A percentile compares a stretch with the other conserved stretches of the same genome.
Evolutionary conservation across 92 coral and sea anemone species (phyloP).

Genomic region (Epizoanthus illoricatus): DNA sequence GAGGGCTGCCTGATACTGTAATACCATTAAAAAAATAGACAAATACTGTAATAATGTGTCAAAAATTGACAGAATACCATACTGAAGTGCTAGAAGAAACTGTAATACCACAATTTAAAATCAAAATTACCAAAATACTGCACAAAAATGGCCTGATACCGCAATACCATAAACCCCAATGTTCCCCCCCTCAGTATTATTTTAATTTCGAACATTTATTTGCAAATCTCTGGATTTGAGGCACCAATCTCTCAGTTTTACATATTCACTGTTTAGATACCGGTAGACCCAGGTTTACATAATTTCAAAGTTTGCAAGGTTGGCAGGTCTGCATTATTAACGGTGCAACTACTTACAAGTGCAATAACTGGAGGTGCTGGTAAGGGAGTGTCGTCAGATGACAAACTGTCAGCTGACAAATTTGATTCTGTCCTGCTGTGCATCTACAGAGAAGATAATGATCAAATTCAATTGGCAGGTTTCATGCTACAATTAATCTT

Average conservation of each 20-base stretch:
- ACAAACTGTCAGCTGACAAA: constrained; percentile 74
- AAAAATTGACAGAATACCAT: too few species aligned
- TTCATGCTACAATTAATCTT: not conserved
- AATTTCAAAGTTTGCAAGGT: not conserved
- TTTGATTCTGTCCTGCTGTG: constrained; percentile 59
- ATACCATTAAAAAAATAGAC: too few species aligned
- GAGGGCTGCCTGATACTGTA: too few species aligned
- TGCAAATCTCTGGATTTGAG: too few species aligned
- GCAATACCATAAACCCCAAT: too few species aligned
- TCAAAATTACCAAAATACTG: too few species aligned
- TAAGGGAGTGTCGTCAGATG: constrained; percentile 60
- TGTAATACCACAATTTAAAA: too few species aligned
- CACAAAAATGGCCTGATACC: too few species aligned
- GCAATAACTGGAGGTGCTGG: constrained; percentile 78
- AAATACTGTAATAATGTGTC: too few species aligned
- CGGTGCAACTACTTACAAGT: constrained; percentile 26
- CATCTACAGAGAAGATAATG: constrained; percentile 4
- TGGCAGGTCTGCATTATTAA: not conserved
- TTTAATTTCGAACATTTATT: too few species aligned
- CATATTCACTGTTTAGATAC: too few species aligned
- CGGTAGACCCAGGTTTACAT: constrained; percentile 21
- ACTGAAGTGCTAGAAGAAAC: too few species aligned
- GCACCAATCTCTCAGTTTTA: not conserved
- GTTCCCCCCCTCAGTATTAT: not conserved
- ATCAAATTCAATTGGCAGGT: constrained; percentile 3